Conservation (phyloP, 2,797 vertebrate genomes). For the Sebastes hubbsi region DNA sequence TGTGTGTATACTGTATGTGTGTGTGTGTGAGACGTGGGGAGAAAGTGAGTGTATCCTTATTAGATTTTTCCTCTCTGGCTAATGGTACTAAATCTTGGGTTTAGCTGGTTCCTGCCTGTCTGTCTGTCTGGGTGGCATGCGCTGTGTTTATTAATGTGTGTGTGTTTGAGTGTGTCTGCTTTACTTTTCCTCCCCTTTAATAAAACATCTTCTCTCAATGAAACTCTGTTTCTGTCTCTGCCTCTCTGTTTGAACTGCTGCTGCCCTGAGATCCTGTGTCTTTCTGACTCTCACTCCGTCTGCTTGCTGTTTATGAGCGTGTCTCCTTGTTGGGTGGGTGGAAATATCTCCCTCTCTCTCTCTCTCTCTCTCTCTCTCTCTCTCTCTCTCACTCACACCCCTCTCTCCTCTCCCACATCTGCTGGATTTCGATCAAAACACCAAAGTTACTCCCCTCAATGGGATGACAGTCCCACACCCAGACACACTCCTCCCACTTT, state of each 20-base stretch:
- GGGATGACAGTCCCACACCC: slow-evolving; percentile 77
- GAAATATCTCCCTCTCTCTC: slow-evolving; percentile 80
- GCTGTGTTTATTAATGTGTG: slow-evolving; percentile 55
- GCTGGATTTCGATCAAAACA: slow-evolving; percentile 82
- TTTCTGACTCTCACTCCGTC: slow-evolving; percentile 74
- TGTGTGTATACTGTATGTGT: slow-evolving; percentile 10
- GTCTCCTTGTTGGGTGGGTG: slow-evolving; percentile 84
- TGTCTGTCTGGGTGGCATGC: slow-evolving; percentile 45
- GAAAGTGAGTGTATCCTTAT: slow-evolving; percentile 38
- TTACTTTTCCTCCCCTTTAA: slow-evolving; percentile 64
- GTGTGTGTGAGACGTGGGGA: slow-evolving; percentile 11
- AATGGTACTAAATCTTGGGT: slow-evolving; percentile 25
- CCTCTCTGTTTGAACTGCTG: slow-evolving; percentile 63
- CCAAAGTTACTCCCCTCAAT: slow-evolving; percentile 75
- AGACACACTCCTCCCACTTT: slow-evolving; percentile 73
- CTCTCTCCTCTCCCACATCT: slow-evolving; percentile 75
- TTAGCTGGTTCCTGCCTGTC: slow-evolving; percentile 35
- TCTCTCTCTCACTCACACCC: slow-evolving; percentile 53
- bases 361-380: slow-evolving; percentile 62
- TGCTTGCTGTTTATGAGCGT: slow-evolving; percentile 83
- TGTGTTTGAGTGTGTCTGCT: slow-evolving; percentile 38
- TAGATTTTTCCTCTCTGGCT: slow-evolving; percentile 46
- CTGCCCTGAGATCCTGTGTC: slow-evolving; percentile 71
- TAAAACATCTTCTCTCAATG: slow-evolving; percentile 70
- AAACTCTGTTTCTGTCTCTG: slow-evolving; percentile 61